Conservation (phyloP, 2,888 invertebrate genomes). For the Eupithecia exiguata region DNA sequence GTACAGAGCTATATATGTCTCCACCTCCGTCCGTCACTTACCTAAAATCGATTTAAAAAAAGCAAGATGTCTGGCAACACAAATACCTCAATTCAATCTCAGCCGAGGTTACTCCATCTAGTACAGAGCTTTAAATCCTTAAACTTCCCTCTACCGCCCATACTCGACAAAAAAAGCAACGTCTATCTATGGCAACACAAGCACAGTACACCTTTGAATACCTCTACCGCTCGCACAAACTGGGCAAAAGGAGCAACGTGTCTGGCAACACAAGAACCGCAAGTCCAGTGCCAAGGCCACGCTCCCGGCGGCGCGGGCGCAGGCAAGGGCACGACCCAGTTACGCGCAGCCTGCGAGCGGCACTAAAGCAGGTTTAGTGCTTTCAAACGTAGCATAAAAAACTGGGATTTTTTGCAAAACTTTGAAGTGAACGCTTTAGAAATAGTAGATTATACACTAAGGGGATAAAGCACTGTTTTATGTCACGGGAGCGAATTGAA, state of each 20-base stretch:
- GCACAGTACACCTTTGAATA: not conserved
- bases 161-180: not conserved
- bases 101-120: not conserved
- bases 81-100: not conserved
- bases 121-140: not conserved
- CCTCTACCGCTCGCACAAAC: not conserved
- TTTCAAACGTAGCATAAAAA: not conserved
- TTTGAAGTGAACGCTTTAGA: not conserved
- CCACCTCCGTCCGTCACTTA: not conserved
- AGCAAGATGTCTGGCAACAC: not conserved
- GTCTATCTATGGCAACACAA: not conserved
- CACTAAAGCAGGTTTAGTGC: not conserved
- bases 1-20: not conserved
- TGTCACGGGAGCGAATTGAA: too few relatives aligned
- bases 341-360: conserved; percentile 60
- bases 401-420: not conserved
- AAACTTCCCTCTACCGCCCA: not conserved
- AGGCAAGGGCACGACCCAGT: conserved; percentile 76
- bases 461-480: too few relatives aligned
- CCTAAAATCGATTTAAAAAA: not conserved
- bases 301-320: conserved; percentile 53
- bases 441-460: too few relatives aligned
- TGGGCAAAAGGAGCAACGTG: not conserved
- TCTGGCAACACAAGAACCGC: conserved; percentile 51
- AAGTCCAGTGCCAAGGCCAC: conserved; percentile 53